These are phyloP conservation scores for Tinamus guttatus DNA, from an alignment of 2,113 vertebrate genomes.

Conservation along the genomic window DNA sequence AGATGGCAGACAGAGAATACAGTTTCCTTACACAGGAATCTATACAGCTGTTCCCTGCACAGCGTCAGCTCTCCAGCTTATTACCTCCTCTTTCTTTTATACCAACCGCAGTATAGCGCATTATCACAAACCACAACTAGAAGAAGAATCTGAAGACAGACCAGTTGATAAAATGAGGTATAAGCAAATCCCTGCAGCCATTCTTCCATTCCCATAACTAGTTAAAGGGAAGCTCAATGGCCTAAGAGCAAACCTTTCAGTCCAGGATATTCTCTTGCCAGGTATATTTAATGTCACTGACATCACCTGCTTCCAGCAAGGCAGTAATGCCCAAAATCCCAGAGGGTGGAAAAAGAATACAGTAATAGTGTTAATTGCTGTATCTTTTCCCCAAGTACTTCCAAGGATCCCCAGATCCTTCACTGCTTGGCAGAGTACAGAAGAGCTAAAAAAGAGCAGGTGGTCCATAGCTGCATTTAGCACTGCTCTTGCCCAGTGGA, in stretches of 20 bases:
- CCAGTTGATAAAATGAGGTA: neutral
- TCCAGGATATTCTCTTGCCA: neutral
- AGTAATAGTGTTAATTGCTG: neutral
- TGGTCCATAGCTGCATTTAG: rapidly evolving
- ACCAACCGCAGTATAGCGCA: neutral
- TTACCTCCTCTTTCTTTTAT: neutral
- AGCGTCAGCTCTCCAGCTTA: conserved; percentile 22
- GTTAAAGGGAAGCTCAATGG: neutral
- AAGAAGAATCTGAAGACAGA: conserved; percentile 28
- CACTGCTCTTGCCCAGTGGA: neutral
- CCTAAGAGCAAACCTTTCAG: neutral
- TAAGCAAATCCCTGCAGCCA: conserved; percentile 37
- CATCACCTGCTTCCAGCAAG: neutral
- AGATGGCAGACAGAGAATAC: conserved; percentile 3
- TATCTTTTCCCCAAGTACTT: neutral
- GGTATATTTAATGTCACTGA: neutral
- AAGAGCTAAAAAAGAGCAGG: neutral
- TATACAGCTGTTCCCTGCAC: conserved; percentile 25
- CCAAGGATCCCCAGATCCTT: neutral
- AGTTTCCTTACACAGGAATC: conserved; percentile 25
- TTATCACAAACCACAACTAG: conserved; percentile 18
- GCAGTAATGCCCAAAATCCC: neutral
- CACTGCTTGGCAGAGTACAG: neutral
- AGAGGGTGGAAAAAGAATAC: neutral
- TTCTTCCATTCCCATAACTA: neutral